Percentiles rank a stretch among this genome's conserved stretches.
These are phyloP conservation scores for Perca schrenkii DNA, from an alignment of 2,113 vertebrate species.

Conservation along the genomic window DNA sequence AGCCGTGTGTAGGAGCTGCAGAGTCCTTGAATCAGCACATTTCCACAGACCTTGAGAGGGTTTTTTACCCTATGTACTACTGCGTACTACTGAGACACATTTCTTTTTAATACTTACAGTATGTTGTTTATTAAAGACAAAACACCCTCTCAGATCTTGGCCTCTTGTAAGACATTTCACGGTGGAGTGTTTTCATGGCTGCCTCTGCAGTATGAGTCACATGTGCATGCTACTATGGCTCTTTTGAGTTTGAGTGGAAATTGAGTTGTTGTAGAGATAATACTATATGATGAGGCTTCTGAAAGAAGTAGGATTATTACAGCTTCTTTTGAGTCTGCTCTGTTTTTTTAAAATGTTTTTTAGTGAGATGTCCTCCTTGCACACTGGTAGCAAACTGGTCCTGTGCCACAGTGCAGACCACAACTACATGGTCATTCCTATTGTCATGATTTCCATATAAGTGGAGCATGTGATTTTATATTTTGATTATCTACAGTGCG, in stretches of 20 bases:
- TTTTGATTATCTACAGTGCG: conserved; percentile 11
- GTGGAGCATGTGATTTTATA: neutral
- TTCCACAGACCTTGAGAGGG: conserved; percentile 38
- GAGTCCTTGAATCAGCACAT: conserved; percentile 48
- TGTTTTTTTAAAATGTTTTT: neutral
- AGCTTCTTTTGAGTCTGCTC: conserved; percentile 33
- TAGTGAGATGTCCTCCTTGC: neutral
- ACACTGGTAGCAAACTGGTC: conserved; percentile 12
- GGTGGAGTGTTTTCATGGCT: conserved; percentile 67
- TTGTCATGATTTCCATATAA: neutral
- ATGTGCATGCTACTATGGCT: conserved; percentile 55
- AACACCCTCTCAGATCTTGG: conserved; percentile 51
- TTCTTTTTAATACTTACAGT: conserved; percentile 53
- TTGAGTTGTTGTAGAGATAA: conserved; percentile 66
- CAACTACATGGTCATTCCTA: conserved; percentile 21
- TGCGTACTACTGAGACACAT: conserved; percentile 23
- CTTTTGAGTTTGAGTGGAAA: conserved; percentile 59
- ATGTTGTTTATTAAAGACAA: conserved; percentile 67
- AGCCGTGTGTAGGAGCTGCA: conserved; percentile 21
- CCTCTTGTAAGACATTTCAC: conserved; percentile 75
- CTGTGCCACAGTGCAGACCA: conserved; percentile 18
- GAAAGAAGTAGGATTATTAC: conserved; percentile 47
- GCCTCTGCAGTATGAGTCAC: conserved; percentile 63
- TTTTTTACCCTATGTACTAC: neutral
- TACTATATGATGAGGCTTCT: conserved; percentile 54